phyloP scores from a whole-genome alignment of 2,888 invertebrate species.

The Endotricha flammealis region DNA sequence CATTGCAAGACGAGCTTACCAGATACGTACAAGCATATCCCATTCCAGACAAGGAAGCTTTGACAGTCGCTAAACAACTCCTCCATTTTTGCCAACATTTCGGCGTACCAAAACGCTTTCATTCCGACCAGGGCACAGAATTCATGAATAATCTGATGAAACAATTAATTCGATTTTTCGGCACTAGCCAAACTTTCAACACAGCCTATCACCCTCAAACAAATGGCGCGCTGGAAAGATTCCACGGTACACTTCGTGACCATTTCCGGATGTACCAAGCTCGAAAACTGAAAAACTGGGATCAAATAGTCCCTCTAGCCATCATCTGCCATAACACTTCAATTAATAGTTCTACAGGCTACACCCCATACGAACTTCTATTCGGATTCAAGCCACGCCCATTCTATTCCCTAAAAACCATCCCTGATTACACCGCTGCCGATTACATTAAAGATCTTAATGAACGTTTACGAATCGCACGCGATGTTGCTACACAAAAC shows the following conservation, averaged over 20 bases:
- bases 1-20: slow-evolving; percentile 25
- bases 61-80: slow-evolving; percentile 31
- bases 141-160: slow-evolving; percentile 36
- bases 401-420: slow-evolving; percentile 19
- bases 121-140: slow-evolving; percentile 44
- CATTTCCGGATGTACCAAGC: slow-evolving; percentile 39
- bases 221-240: slow-evolving; percentile 33
- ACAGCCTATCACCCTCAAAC: slow-evolving; percentile 36
- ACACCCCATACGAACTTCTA: not conserved
- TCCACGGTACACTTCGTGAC: slow-evolving; percentile 32
- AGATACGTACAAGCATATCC: slow-evolving; percentile 29
- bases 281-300: slow-evolving; percentile 35
- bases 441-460: too few species aligned
- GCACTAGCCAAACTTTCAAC: slow-evolving; percentile 28
- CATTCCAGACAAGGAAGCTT: slow-evolving; percentile 28
- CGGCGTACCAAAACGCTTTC: slow-evolving; percentile 34
- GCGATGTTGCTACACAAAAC: too few species aligned
- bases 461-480: too few species aligned
- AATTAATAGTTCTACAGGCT: slow-evolving; percentile 27
- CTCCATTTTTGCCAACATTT: slow-evolving; percentile 30
- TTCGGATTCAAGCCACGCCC: slow-evolving; percentile 9
- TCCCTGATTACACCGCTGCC: slow-evolving; percentile 15
- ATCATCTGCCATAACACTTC: slow-evolving; percentile 36
- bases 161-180: slow-evolving; percentile 31
- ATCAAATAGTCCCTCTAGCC: slow-evolving; percentile 29